Conservation (phyloP, 1,140 invertebrate species). For the Drosophila neocordata region DNA sequence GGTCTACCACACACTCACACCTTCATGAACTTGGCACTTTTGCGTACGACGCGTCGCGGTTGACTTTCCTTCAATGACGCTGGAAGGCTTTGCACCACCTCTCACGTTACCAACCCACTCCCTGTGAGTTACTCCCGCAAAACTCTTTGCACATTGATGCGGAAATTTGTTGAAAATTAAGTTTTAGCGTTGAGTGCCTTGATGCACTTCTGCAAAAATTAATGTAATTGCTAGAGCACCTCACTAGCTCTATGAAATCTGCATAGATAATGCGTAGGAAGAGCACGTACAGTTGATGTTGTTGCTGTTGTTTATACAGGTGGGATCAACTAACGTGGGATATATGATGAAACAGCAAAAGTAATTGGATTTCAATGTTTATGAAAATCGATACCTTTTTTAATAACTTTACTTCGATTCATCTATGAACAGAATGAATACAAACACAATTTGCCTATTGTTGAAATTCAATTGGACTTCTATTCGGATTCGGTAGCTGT, state of each 20-base stretch:
- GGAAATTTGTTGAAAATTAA: conserved; percentile 67
- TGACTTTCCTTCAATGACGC: conserved; percentile 58
- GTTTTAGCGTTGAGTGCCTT: conserved; percentile 57
- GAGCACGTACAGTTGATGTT: conserved; percentile 13
- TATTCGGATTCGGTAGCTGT: no score
- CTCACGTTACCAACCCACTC: not conserved
- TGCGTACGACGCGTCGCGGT: conserved; percentile 41
- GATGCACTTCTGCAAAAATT: conserved; percentile 54
- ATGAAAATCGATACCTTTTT: no score
- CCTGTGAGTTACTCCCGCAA: conserved; percentile 16
- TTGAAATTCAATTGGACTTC: no score
- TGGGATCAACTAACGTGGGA: not conserved
- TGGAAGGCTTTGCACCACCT: conserved; percentile 10
- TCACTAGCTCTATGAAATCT: conserved; percentile 38
- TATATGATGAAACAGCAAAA: not conserved
- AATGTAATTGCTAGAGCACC: conserved; percentile 45
- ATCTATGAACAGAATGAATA: no score
- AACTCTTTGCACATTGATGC: conserved; percentile 50
- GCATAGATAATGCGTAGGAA: not conserved
- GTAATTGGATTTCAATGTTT: conserved; percentile 37
- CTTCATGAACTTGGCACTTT: conserved; percentile 52
- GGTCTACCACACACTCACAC: conserved; percentile 19
- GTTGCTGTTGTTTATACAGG: not conserved
- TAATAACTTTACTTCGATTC: no score
- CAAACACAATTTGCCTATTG: no score